Conservation (phyloP, 2,888 invertebrate species). For the Petrophora chlorosata region DNA sequence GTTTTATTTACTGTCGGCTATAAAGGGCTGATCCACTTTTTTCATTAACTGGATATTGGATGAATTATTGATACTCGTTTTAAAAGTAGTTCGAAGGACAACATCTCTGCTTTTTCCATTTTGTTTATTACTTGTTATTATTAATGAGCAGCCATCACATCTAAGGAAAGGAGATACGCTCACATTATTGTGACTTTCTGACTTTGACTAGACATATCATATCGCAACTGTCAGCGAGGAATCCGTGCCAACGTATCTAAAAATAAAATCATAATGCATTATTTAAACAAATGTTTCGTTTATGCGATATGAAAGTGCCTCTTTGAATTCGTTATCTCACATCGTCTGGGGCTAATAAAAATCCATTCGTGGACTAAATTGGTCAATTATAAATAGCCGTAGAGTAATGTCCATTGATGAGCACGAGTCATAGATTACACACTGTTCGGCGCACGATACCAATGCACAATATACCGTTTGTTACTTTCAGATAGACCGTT, state of each 20-base stretch:
- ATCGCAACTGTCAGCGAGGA: slow-evolving; percentile 55
- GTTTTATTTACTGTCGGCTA: slow-evolving; percentile 20
- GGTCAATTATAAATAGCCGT: slow-evolving; percentile 41
- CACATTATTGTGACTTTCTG: slow-evolving; percentile 55
- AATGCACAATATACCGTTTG: slow-evolving; percentile 61
- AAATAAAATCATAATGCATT: slow-evolving; percentile 36
- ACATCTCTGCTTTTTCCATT: slow-evolving; percentile 30
- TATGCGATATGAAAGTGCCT: not conserved
- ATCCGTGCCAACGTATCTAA: slow-evolving; percentile 60
- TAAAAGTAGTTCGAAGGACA: slow-evolving; percentile 49
- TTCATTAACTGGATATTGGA: slow-evolving; percentile 22
- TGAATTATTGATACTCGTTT: slow-evolving; percentile 28
- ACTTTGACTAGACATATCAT: slow-evolving; percentile 58
- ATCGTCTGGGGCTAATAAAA: slow-evolving; percentile 1
- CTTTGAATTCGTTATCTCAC: slow-evolving; percentile 5
- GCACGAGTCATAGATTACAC: slow-evolving; percentile 53
- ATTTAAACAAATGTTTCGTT: slow-evolving; percentile 11
- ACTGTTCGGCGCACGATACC: slow-evolving; percentile 51
- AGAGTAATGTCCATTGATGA: slow-evolving; percentile 53
- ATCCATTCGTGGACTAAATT: slow-evolving; percentile 27
- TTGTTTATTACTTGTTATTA: slow-evolving; percentile 39
- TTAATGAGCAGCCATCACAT: slow-evolving; percentile 31
- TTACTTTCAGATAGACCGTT: slow-evolving; percentile 69
- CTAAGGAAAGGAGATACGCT: slow-evolving; percentile 32
- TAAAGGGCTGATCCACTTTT: slow-evolving; percentile 33